phyloP scores from a whole-genome alignment of 2,113 vertebrate genomes.

The Ia io region DNA sequence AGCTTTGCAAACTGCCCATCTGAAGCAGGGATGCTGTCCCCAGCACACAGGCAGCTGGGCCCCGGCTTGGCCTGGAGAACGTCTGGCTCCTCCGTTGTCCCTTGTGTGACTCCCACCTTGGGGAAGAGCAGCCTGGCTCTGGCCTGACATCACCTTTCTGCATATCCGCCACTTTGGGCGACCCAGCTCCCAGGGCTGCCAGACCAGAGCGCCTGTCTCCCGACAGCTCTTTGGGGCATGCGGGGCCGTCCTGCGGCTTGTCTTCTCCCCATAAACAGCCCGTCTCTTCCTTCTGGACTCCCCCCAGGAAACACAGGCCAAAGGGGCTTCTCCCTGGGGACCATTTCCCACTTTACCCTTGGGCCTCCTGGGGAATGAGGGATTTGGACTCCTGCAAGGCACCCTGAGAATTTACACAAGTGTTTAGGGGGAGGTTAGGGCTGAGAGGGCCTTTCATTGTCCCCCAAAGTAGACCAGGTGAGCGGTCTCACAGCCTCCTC shows the following conservation, averaged over 20 bases:
- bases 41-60: too few relatives aligned
- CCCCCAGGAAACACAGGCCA: neutral
- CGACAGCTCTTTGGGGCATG: too few relatives aligned
- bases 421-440: neutral
- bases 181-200: accelerated
- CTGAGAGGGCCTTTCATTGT: neutral
- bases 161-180: neutral
- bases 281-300: neutral
- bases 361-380: neutral
- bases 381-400: neutral
- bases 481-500: neutral
- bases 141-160: neutral
- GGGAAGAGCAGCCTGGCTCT: neutral
- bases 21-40: neutral
- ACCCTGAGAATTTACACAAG: neutral
- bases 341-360: neutral
- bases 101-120: neutral
- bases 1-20: neutral
- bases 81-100: neutral
- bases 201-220: neutral
- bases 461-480: neutral
- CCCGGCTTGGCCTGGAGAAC: neutral
- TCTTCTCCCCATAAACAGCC: neutral
- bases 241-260: accelerated
- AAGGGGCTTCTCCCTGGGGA: neutral